phyloP scores from a whole-genome alignment of 2,888 invertebrate genomes.

The Heliothis peltigera region DNA sequence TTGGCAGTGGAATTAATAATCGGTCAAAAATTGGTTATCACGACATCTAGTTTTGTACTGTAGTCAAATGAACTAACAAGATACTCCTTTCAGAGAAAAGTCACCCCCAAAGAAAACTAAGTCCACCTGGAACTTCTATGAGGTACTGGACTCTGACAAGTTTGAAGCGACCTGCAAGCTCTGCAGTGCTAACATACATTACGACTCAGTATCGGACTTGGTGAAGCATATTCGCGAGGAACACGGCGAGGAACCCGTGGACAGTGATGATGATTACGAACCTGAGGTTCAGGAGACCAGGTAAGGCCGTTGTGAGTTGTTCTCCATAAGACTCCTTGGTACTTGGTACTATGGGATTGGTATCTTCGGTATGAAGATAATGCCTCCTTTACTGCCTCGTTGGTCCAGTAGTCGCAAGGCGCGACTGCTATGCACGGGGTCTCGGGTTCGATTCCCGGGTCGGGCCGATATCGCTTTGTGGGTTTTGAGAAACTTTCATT shows the following conservation, averaged over 20 bases:
- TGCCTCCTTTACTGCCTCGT: no score
- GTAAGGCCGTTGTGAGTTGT: not conserved
- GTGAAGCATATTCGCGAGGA: constrained; percentile 19
- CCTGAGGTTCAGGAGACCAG: not conserved
- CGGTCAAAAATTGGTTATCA: no score
- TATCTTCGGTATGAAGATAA: no score
- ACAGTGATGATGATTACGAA: constrained; percentile 32
- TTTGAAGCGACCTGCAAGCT: constrained; percentile 48
- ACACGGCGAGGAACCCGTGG: constrained; percentile 11
- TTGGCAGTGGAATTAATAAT: no score
- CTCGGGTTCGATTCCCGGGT: no score
- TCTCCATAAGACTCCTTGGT: no score
- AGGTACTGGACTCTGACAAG: constrained; percentile 34
- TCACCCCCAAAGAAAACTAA: not conserved
- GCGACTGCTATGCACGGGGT: no score
- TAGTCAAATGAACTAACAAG: not conserved
- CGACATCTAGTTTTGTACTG: no score
- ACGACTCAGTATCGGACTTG: constrained; percentile 35
- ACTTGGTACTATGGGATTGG: no score
- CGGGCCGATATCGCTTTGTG: no score
- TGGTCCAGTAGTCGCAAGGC: no score
- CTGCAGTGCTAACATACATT: constrained; percentile 24
- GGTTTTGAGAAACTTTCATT: no score
- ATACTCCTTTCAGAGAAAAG: constrained; percentile 24
- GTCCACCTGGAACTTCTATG: constrained; percentile 47